phyloP scores from a whole-genome alignment of 2,113 vertebrate species.

The Oreochromis niloticus region DNA sequence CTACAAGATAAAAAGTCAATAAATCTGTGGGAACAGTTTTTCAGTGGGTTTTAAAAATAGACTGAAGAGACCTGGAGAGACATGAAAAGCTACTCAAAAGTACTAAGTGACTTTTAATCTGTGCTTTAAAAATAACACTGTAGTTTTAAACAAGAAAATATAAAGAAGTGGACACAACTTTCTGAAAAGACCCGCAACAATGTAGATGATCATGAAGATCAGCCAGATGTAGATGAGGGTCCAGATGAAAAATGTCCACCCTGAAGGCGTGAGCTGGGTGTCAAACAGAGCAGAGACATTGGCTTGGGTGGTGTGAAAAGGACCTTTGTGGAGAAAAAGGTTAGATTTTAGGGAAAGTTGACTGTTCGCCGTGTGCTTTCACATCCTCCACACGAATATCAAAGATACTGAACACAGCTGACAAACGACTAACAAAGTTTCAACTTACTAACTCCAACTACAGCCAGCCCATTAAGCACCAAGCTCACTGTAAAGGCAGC shows the following conservation, averaged over 20 bases:
- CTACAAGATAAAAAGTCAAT: constrained; percentile 24
- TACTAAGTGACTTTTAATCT: not conserved
- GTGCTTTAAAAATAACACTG: not conserved
- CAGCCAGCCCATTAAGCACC: constrained; percentile 64
- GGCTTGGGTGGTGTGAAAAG: constrained; percentile 46
- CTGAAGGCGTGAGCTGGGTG: constrained; percentile 70
- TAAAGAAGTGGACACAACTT: constrained; percentile 28
- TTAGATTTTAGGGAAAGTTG: not conserved
- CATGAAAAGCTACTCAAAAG: not conserved
- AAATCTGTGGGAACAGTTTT: not conserved
- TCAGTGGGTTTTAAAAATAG: not conserved
- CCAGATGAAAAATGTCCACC: constrained; percentile 76
- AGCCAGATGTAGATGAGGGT: constrained; percentile 71
- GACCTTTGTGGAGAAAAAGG: constrained; percentile 24
- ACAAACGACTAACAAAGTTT: not conserved
- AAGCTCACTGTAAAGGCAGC: constrained; percentile 37
- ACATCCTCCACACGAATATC: not conserved
- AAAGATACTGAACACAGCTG: not conserved
- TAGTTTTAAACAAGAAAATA: not conserved
- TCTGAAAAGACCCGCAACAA: constrained; percentile 61
- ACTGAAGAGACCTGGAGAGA: not conserved
- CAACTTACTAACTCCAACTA: constrained; percentile 52
- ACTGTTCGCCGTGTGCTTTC: fast-evolving
- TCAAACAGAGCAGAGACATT: constrained; percentile 62
- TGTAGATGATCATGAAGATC: constrained; percentile 55